Conservation (phyloP, 1,140 invertebrate species). For the Drosophila parabipectinata region DNA sequence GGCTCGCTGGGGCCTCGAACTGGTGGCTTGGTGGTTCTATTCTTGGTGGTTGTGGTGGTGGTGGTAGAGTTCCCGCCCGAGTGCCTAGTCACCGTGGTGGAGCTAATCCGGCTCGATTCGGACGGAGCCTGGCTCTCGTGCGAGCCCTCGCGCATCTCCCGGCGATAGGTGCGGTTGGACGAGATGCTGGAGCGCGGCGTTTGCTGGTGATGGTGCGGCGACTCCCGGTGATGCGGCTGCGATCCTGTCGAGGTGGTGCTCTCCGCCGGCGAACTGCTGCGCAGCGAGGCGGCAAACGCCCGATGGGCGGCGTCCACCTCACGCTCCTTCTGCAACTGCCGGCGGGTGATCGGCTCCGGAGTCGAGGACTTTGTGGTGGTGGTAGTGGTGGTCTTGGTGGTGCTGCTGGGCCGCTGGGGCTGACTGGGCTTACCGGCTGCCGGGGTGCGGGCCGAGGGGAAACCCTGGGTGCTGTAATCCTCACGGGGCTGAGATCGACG, state of each 20-base stretch:
- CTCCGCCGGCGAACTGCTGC: slow-evolving; percentile 85
- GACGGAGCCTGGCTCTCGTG: slow-evolving; percentile 78
- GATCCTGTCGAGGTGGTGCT: slow-evolving; percentile 57
- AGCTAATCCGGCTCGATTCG: slow-evolving; percentile 76
- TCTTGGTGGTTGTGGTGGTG: slow-evolving; percentile 58
- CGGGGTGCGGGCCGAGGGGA: slow-evolving; percentile 32
- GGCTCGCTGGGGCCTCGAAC: slow-evolving; percentile 63
- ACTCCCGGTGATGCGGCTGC: slow-evolving; percentile 8
- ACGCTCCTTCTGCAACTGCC: slow-evolving; percentile 83
- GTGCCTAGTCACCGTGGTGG: slow-evolving; percentile 68
- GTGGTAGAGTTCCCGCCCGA: slow-evolving; percentile 17
- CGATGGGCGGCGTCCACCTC: slow-evolving; percentile 88
- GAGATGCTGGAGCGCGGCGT: slow-evolving; percentile 75
- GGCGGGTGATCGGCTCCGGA: slow-evolving; percentile 50
- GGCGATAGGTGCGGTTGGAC: slow-evolving; percentile 62
- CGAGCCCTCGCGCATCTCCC: slow-evolving; percentile 71
- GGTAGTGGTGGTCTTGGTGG: slow-evolving; percentile 9
- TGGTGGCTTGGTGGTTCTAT: slow-evolving; percentile 45
- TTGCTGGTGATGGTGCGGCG: slow-evolving; percentile 35
- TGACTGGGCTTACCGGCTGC: slow-evolving; percentile 50
- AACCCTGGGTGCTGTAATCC: slow-evolving; percentile 45
- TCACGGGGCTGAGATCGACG: slow-evolving; percentile 50
- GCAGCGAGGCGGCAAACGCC: slow-evolving; percentile 88
- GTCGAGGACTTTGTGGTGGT: slow-evolving; percentile 37
- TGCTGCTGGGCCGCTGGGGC: neutral